These are phyloP conservation scores for Euborellia annulipes DNA, from an alignment of 1,140 invertebrate species.

Conservation along the genomic window DNA sequence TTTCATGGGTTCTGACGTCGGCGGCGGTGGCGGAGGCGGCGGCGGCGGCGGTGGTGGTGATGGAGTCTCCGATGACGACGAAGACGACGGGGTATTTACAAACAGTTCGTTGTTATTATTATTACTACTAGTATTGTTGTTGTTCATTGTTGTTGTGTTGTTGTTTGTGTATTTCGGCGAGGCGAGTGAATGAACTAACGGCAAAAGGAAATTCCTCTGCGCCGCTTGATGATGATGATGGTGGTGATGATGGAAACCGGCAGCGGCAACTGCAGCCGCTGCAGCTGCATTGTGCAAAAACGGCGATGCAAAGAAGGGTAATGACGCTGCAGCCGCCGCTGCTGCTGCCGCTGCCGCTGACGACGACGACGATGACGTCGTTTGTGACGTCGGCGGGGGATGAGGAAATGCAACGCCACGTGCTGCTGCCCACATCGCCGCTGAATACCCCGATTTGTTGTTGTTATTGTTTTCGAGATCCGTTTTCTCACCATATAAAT, in stretches of 20 bases:
- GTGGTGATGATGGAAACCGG: too few species aligned
- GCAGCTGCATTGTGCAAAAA: slow-evolving; percentile 12
- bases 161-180: not conserved
- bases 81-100: too few species aligned
- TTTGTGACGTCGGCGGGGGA: too few species aligned
- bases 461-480: slow-evolving; percentile 9
- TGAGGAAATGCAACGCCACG: slow-evolving; percentile 5
- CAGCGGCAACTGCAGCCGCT: too few species aligned
- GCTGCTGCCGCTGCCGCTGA: too few species aligned
- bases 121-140: not conserved
- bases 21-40: not conserved
- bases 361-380: too few species aligned
- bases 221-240: slow-evolving; percentile 7
- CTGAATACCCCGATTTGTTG: slow-evolving; percentile 5
- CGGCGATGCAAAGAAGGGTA: slow-evolving; percentile 13
- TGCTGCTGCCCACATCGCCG: slow-evolving; percentile 9
- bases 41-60: not conserved
- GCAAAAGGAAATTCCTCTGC: slow-evolving; percentile 9
- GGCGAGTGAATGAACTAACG: slow-evolving; percentile 8
- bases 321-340: too few species aligned
- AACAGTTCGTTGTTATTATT: not conserved
- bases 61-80: not conserved
- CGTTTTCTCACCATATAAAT: slow-evolving; percentile 9
- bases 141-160: too few species aligned
- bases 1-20: too few species aligned